phyloP scores from a whole-genome alignment of 2,888 invertebrate species.

The Trichopria drosophilae region DNA sequence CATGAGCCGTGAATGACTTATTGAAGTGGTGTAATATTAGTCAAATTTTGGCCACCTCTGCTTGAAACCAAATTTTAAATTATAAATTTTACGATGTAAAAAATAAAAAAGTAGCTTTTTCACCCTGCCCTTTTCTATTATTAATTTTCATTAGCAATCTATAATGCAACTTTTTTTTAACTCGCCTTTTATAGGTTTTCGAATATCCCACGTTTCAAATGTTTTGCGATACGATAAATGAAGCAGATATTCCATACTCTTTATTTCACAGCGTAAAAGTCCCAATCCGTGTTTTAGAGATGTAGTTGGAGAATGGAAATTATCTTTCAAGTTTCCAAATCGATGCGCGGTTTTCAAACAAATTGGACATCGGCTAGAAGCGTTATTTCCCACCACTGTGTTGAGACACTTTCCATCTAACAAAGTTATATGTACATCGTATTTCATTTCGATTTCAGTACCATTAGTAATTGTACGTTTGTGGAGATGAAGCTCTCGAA shows the following conservation, averaged over 20 bases:
- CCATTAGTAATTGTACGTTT: conserved; percentile 6
- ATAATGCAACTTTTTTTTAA: not conserved
- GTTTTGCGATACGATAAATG: not conserved
- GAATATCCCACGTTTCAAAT: not conserved
- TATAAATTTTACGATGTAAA: too few species aligned
- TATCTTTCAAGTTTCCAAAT: not conserved
- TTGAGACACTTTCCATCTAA: not conserved
- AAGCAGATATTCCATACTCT: not conserved
- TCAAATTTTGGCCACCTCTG: too few species aligned
- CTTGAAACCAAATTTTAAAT: too few species aligned
- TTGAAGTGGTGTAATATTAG: too few species aligned
- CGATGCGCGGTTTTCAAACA: not conserved
- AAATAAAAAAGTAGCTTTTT: too few species aligned
- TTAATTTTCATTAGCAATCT: too few species aligned
- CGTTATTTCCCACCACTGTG: not conserved
- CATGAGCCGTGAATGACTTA: too few species aligned
- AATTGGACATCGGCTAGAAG: conserved; percentile 1
- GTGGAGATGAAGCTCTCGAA: not conserved
- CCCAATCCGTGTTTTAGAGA: not conserved
- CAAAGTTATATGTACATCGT: not conserved
- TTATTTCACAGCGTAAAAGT: not conserved
- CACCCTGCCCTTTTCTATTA: too few species aligned
- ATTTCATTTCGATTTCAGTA: not conserved
- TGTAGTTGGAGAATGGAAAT: not conserved
- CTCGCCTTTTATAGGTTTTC: not conserved